Base-by-base conservation (phyloP, 2,888 invertebrate genomes). In the Ectropis crepuscularia region DNA sequence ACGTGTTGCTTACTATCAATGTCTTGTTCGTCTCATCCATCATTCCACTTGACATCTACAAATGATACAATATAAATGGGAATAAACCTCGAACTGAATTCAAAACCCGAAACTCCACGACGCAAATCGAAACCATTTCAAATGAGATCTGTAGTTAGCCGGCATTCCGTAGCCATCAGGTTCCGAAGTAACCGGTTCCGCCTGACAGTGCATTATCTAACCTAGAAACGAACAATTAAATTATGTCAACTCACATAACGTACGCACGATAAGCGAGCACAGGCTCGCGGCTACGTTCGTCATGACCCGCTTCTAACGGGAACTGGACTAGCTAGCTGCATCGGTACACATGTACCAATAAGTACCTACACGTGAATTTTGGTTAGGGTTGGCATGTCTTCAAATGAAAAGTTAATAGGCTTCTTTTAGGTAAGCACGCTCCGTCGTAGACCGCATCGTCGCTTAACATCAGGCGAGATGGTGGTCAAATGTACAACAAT, bases 221-320 rank as follows among this genome's bases (percentile, higher is more conserved):
- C 71, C 68, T 65, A 72, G 68, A 73, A 73, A 71, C 70, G 63
- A 67, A 66, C 70, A 77, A 76, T 74, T 71, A 68, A 82, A 85
- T 82, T 77, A 83, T 80, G 82, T 82, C 77, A 80, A 74, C 77
- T 81, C 79, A 77, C 72, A 77, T 77, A 79, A 80, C 67, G 72
- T 71, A 75, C 77, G 76, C 75, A 77, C 73, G 73, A 72, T 75
- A 72, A 71, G 68, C 63, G 48, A 65, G 63, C 58, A 71, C 63
- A 68, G 64, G 68, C 69, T 66, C 70, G 68, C 73, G 74, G 36
- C 43, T 38, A 71, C 66, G 74, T 75, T 77, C 78, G 76, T 79
- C 76, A 79, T 83, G 86, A 85, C 86, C 87, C 76, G 85, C 79
- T 78, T 85, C 77, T 81, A 75, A 55, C 71, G 60, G 74, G 74